A percentile compares a stretch with the other conserved stretches of the same genome.
phyloP scores from a whole-genome alignment of 2,797 vertebrate species.

The Scomberomorus guttatus region DNA sequence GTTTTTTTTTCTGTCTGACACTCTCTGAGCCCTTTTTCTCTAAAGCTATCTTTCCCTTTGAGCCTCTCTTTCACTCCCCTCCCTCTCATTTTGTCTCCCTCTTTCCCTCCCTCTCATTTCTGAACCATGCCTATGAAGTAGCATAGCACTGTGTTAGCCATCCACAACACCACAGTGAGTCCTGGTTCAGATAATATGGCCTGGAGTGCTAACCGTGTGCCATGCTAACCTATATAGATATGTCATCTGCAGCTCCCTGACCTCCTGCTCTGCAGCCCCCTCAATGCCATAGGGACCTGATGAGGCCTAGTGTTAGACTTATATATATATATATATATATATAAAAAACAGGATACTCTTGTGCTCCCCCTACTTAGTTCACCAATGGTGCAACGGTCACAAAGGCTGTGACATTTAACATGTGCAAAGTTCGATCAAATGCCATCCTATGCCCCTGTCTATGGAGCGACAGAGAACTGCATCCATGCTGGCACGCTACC shows the following conservation, averaged over 20 bases:
- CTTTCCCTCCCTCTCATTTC: constrained; percentile 62
- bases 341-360: constrained; percentile 3
- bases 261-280: constrained; percentile 31
- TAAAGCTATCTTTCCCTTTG: constrained; percentile 72
- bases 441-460: constrained; percentile 42
- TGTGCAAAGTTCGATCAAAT: constrained; percentile 69
- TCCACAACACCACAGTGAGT: constrained; percentile 49
- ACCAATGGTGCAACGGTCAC: constrained; percentile 21
- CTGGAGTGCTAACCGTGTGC: constrained; percentile 47
- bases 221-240: constrained; percentile 55
- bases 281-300: constrained; percentile 20
- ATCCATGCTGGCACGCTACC: constrained; percentile 17
- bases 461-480: constrained; percentile 29
- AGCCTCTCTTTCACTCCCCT: constrained; percentile 65
- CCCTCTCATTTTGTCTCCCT: constrained; percentile 63
- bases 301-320: constrained; percentile 18
- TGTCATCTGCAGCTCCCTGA: constrained; percentile 56
- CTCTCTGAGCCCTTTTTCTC: constrained; percentile 69
- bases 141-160: constrained; percentile 56
- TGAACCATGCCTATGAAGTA: constrained; percentile 61
- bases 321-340: too few species aligned
- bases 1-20: constrained; percentile 63
- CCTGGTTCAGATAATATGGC: constrained; percentile 55
- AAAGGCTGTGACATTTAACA: constrained; percentile 64
- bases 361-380: not conserved